Base-by-base conservation (phyloP, 2,888 invertebrate genomes). In the Melitaea athalia region DNA sequence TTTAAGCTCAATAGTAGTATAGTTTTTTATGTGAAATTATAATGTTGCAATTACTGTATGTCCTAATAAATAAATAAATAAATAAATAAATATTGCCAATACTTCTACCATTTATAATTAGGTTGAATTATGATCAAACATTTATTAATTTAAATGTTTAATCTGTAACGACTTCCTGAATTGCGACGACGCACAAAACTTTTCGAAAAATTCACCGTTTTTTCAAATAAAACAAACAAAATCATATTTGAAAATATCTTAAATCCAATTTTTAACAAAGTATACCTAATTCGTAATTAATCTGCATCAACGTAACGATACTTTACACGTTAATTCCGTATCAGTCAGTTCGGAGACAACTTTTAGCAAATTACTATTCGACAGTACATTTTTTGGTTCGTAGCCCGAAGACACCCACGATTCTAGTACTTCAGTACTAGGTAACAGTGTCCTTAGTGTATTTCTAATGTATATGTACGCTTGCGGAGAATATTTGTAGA, bases 401-500 rank as follows among this genome's bases (percentile, higher is more conserved):
- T 80, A 88, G 0, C 92, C 92, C 0, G 88, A 77, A 2, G 80
- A 81, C 0, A 91, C 67, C 92, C 92, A 92, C 0, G 86, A 83
- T 2, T 92, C 90, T 33, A 92, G 64, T 0, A 91, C 83, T 59
- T 92, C 91, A 6, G 91, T 91, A 76, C 91, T 87, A 0, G 92
- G 92, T 71, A 92, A 77, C 81, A 91, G 81, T 4, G 92, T 92
- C 70, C 92, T 79, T 74, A 92, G 78, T 8, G 86, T 87, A 78
- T 92, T 92, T 69, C 92, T 85, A 66, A 88, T 81, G 74, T 92
- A 92, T 72, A 92, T 87, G 63, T 92, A 92, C 0, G 92, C 89
- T 76, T 92, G 92, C 0, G 92, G 92, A 0, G 92, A 92, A 73
- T 91, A 92, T 74, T 89, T 92, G 75, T 92, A 92, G 67, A 92